These are phyloP conservation scores for Lasioglossum lativentre DNA, from an alignment of 2,888 invertebrate genomes.

Conservation along the genomic window DNA sequence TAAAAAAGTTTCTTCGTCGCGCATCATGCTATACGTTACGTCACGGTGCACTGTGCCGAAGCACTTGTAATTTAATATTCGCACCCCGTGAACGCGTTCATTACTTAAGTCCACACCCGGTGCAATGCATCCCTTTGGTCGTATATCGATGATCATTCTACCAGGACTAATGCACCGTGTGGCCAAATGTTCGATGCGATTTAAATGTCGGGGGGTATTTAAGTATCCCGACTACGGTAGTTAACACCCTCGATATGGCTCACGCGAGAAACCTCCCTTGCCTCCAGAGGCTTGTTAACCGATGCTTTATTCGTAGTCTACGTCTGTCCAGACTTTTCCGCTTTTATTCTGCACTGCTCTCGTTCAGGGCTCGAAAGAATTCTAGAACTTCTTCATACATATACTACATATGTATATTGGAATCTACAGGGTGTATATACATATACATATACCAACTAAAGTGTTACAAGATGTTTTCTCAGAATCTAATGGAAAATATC, in stretches of 20 bases:
- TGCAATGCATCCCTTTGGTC: slow-evolving; percentile 63
- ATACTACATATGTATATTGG: too few relatives aligned
- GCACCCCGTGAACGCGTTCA: slow-evolving; percentile 71
- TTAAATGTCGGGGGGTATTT: slow-evolving; percentile 78
- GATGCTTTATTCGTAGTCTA: slow-evolving; percentile 62
- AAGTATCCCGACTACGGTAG: slow-evolving; percentile 75
- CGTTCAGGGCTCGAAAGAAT: neutral
- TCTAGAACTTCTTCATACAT: neutral
- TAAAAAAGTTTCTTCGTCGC: neutral
- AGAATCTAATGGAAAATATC: too few relatives aligned
- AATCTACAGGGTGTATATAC: too few relatives aligned
- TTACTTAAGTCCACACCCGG: slow-evolving; percentile 76
- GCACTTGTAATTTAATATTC: slow-evolving; percentile 75
- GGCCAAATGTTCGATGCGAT: slow-evolving; percentile 82
- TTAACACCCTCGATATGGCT: slow-evolving; percentile 74
- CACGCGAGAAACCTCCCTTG: slow-evolving; percentile 45
- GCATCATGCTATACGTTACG: neutral
- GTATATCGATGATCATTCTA: slow-evolving; percentile 77
- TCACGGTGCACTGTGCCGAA: slow-evolving; percentile 30
- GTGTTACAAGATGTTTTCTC: too few relatives aligned
- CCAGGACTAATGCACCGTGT: slow-evolving; percentile 81
- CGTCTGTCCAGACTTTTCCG: slow-evolving; percentile 2
- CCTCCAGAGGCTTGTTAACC: slow-evolving; percentile 74
- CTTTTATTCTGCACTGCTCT: neutral
- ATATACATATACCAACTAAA: too few relatives aligned